Conservation (phyloP, 1,140 invertebrate genomes). For the Drosophila hydei region DNA sequence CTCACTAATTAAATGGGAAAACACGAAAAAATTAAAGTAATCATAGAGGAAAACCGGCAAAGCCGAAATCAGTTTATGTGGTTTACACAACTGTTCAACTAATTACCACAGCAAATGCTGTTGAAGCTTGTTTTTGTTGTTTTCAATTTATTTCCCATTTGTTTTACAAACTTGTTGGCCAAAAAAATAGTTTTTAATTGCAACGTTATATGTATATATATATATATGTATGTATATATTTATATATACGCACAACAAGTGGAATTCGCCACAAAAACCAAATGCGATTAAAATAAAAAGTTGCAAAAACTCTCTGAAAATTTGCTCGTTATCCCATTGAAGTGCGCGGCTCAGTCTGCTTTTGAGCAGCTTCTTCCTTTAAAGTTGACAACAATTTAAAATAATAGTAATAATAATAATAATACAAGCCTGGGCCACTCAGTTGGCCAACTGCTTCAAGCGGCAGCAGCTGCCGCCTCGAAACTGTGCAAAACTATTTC, state of each 20-base stretch:
- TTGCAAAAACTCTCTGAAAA: slow-evolving; percentile 4
- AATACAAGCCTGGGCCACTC: slow-evolving; percentile 27
- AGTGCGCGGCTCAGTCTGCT: no score
- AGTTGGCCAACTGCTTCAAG: slow-evolving; percentile 28
- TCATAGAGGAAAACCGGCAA: slow-evolving; percentile 36
- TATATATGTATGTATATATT: background rate
- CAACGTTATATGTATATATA: slow-evolving; percentile 44
- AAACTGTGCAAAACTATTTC: slow-evolving; percentile 57
- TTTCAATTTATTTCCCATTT: slow-evolving; percentile 35
- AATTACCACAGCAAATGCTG: slow-evolving; percentile 66
- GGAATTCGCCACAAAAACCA: slow-evolving; percentile 34
- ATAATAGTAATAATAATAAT: slow-evolving; percentile 39
- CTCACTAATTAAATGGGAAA: background rate
- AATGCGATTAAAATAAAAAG: slow-evolving; percentile 29
- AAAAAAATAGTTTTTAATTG: slow-evolving; percentile 73
- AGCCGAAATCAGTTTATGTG: slow-evolving; percentile 75
- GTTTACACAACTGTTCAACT: slow-evolving; percentile 60
- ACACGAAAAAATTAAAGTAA: slow-evolving; percentile 14
- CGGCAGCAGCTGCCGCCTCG: background rate
- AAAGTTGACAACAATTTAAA: slow-evolving; percentile 32
- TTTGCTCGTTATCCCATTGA: slow-evolving; percentile 19
- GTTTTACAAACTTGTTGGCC: slow-evolving; percentile 65
- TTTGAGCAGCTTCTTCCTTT: slow-evolving; percentile 9
- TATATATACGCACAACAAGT: slow-evolving; percentile 15
- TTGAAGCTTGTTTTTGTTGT: slow-evolving; percentile 41